Conservation (phyloP, 2,113 vertebrate species). For the Rissa tridactyla region DNA sequence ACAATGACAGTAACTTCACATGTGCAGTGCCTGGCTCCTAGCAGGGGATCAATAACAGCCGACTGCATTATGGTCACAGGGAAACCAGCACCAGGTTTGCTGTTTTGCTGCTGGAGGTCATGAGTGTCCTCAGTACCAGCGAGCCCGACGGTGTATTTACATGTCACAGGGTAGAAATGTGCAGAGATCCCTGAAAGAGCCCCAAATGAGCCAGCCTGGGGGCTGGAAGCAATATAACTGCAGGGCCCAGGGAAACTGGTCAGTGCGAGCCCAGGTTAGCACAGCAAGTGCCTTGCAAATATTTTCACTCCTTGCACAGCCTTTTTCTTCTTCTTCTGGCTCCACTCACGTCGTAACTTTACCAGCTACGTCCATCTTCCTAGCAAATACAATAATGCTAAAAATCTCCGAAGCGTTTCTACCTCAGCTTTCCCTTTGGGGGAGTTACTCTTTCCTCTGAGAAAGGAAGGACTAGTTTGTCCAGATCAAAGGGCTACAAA, state of each 20-base stretch:
- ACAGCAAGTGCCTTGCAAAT: not conserved
- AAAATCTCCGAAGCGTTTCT: not conserved
- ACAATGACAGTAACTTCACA: not conserved
- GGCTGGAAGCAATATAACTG: not conserved
- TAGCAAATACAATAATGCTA: not conserved
- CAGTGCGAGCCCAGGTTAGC: not conserved
- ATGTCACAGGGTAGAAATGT: not conserved
- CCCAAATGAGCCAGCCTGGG: not conserved
- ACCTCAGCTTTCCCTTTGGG: not conserved
- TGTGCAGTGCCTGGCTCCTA: not conserved
- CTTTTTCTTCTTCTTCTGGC: not conserved
- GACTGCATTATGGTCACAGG: not conserved
- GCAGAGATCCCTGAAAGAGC: not conserved
- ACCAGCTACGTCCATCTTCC: not conserved
- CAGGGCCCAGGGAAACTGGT: not conserved
- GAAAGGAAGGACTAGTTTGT: not conserved
- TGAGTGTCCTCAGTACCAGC: not conserved
- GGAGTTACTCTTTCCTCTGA: not conserved
- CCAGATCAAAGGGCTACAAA: not conserved
- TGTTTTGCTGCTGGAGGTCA: not conserved
- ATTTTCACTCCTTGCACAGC: not conserved
- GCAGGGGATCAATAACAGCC: conserved; percentile 15
- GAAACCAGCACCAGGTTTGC: not conserved
- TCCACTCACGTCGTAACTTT: not conserved
- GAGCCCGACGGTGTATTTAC: not conserved